A percentile compares a stretch with the other conserved stretches of the same genome.
Conservation (phyloP, 2,888 invertebrate genomes). For the Cheilosia variabilis region DNA sequence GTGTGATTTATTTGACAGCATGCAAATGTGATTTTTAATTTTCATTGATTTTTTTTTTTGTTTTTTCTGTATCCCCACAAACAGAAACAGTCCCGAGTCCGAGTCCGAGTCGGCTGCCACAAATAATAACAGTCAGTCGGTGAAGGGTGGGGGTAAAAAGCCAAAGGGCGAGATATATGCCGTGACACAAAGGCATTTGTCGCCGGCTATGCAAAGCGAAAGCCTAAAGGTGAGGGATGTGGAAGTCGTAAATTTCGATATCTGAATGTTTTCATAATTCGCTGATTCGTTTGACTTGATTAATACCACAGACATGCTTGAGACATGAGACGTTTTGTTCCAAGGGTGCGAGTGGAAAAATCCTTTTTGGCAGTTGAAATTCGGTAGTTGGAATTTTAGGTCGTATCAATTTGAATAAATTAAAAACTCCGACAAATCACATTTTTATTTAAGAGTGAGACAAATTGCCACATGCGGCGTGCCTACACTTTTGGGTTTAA, state of each 20-base stretch:
- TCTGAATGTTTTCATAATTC: slow-evolving; percentile 54
- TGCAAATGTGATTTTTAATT: slow-evolving; percentile 70
- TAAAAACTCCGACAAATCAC: no score
- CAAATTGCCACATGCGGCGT: no score
- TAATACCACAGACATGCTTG: slow-evolving; percentile 1
- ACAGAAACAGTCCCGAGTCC: neutral
- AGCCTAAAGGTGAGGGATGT: slow-evolving; percentile 23
- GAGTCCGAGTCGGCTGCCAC: neutral
- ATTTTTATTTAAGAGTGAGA: no score
- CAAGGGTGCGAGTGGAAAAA: no score
- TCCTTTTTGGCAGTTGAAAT: no score
- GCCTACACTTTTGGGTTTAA: no score
- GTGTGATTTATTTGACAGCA: slow-evolving; percentile 70
- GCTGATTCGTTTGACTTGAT: slow-evolving; percentile 46
- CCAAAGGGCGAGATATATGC: neutral
- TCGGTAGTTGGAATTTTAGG: no score
- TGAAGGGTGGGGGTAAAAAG: neutral
- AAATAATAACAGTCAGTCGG: slow-evolving; percentile 3
- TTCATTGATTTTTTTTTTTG: slow-evolving; percentile 43
- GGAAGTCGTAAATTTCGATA: slow-evolving; percentile 48
- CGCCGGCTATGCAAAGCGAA: slow-evolving; percentile 19
- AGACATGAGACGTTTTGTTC: neutral
- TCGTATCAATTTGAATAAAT: no score
- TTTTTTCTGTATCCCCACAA: neutral
- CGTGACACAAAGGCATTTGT: slow-evolving; percentile 59